Evolutionary conservation across 2,113 vertebrate species (phyloP).

Genomic region (Siniperca knerii): DNA sequence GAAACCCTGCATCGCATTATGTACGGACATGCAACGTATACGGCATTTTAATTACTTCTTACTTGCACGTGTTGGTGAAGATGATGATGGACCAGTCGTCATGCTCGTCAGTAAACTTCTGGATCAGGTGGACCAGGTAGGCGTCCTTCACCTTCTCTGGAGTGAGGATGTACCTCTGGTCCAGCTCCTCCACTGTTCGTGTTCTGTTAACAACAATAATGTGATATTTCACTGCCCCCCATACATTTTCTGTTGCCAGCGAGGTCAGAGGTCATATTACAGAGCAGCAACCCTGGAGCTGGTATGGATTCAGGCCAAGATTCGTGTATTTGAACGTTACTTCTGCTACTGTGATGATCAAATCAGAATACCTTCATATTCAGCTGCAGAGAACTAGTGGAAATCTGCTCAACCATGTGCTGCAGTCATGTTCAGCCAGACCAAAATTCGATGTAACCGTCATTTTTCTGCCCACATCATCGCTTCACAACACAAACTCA

Average conservation of each 20-base stretch:
- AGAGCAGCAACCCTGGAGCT: background rate
- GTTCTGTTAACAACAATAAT: constrained; percentile 80
- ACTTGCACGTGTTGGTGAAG: constrained; percentile 99
- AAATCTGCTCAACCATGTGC: background rate
- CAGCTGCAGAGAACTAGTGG: background rate
- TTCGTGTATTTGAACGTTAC: background rate
- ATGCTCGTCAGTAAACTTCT: constrained; percentile 92
- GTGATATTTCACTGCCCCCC: background rate
- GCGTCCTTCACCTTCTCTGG: constrained; percentile 95
- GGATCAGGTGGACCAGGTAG: constrained; percentile 93
- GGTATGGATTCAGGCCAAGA: background rate
- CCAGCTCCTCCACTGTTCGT: constrained; percentile 90
- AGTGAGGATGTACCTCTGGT: constrained; percentile 93
- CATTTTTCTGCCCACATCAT: background rate
- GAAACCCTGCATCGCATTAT: no score
- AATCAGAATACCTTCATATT: background rate
- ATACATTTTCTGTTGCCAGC: background rate
- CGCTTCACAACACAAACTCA: background rate
- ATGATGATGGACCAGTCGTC: constrained; percentile 95
- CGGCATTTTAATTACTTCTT: constrained; percentile 58
- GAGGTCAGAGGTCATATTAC: background rate
- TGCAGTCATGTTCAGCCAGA: background rate
- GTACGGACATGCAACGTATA: background rate
- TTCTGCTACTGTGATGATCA: background rate
- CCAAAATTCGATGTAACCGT: background rate